These are phyloP conservation scores for Danio choprae DNA, from an alignment of 2,797 vertebrate genomes.

Conservation along the genomic window DNA sequence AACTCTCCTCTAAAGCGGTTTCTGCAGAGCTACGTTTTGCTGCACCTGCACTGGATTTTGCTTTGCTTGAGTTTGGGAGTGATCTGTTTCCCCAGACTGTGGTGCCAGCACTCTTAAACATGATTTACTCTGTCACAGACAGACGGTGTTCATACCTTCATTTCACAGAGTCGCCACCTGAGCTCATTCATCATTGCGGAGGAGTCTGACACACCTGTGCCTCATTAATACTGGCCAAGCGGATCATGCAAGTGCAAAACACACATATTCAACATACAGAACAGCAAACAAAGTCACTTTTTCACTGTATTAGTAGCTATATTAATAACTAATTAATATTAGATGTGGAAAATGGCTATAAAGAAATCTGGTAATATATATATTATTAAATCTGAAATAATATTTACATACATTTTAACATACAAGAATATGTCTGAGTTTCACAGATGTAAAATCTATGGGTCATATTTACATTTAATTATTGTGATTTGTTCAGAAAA, in stretches of 20 bases:
- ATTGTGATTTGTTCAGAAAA: too few species aligned
- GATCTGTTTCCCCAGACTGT: conserved; percentile 27
- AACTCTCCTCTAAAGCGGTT: conserved; percentile 10
- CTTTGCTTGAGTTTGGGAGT: conserved; percentile 19
- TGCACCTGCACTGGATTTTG: conserved; percentile 8
- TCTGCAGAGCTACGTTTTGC: conserved; percentile 5
- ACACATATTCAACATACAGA: neutral
- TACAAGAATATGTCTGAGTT: too few species aligned
- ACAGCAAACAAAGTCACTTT: neutral
- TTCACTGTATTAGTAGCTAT: too few species aligned
- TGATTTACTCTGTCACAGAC: conserved; percentile 34
- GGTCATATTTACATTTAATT: too few species aligned
- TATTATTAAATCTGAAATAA: too few species aligned
- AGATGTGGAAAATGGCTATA: too few species aligned
- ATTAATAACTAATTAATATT: too few species aligned
- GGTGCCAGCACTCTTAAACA: conserved; percentile 35
- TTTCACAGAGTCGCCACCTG: conserved; percentile 22
- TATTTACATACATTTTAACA: too few species aligned
- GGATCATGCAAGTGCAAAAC: neutral
- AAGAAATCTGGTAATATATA: too few species aligned
- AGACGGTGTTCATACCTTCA: conserved; percentile 12
- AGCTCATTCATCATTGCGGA: conserved; percentile 1
- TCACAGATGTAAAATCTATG: too few species aligned
- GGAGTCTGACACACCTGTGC: neutral
- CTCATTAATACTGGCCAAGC: neutral